Conservation (phyloP, 1,140 invertebrate genomes). For the Capitella teleta region DNA sequence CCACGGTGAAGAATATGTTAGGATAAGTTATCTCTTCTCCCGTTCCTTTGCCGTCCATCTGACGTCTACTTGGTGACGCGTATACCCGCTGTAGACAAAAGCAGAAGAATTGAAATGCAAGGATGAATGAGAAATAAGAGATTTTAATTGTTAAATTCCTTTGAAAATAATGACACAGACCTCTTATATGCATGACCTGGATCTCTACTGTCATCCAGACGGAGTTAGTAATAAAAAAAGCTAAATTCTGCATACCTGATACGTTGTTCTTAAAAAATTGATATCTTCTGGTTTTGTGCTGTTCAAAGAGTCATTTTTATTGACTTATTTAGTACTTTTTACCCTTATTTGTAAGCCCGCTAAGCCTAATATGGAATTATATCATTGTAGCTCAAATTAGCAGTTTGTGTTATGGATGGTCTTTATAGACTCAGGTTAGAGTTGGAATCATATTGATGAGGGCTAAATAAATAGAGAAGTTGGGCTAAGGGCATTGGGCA, state of each 20-base stretch:
- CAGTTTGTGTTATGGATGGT: neutral
- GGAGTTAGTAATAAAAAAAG: neutral
- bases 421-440: neutral
- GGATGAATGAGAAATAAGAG: conserved; percentile 15
- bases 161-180: conserved; percentile 8
- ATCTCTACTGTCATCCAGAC: neutral
- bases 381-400: neutral
- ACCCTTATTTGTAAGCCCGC: too few relatives aligned
- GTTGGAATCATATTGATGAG: neutral
- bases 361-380: neutral
- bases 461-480: neutral
- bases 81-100: conserved; percentile 60
- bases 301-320: too few relatives aligned
- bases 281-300: too few relatives aligned
- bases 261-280: neutral
- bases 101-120: conserved; percentile 5
- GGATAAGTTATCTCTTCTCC: conserved; percentile 97
- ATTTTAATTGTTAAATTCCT: conserved; percentile 2
- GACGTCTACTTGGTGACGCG: conserved; percentile 83
- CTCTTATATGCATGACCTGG: neutral
- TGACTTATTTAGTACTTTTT: too few relatives aligned
- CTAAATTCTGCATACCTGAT: neutral
- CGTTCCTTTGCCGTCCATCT: conserved; percentile 97
- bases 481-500: too few relatives aligned
- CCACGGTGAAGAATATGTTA: conserved; percentile 96